These are phyloP conservation scores for Ladona fulva DNA, from an alignment of 1,140 invertebrate genomes.

Conservation along the genomic window DNA sequence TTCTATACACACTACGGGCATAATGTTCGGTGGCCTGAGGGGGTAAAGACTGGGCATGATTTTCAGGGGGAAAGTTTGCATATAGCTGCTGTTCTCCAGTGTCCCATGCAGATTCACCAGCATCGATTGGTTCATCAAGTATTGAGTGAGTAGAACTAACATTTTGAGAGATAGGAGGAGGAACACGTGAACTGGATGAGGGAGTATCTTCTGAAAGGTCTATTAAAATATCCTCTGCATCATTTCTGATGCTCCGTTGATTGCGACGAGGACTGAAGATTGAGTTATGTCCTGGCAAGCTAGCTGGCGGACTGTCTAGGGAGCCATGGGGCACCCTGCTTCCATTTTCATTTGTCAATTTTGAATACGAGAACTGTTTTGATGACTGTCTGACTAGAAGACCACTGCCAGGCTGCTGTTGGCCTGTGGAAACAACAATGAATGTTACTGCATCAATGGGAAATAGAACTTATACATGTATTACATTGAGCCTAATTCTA, in stretches of 20 bases:
- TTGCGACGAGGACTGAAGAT: background rate
- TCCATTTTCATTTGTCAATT: slow-evolving; percentile 55
- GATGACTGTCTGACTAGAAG: background rate
- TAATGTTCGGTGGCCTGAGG: background rate
- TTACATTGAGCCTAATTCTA: no score
- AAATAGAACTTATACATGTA: no score
- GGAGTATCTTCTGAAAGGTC: slow-evolving; percentile 35
- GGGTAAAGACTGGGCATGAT: background rate
- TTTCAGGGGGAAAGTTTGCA: background rate
- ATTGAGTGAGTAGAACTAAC: slow-evolving; percentile 40
- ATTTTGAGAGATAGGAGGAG: slow-evolving; percentile 22
- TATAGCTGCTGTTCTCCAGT: background rate
- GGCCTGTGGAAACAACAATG: background rate
- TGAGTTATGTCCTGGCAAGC: background rate
- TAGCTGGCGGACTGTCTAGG: slow-evolving; percentile 17
- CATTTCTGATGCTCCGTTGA: slow-evolving; percentile 30
- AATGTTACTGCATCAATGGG: no score
- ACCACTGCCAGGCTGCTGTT: background rate
- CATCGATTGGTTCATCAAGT: slow-evolving; percentile 67
- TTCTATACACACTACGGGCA: no score
- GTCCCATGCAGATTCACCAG: slow-evolving; percentile 35
- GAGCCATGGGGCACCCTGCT: slow-evolving; percentile 30
- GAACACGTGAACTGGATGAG: slow-evolving; percentile 23
- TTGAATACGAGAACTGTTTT: slow-evolving; percentile 68
- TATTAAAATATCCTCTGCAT: slow-evolving; percentile 35